Conservation (phyloP, 1,140 invertebrate species). For the Caenorhabditis remanei region DNA sequence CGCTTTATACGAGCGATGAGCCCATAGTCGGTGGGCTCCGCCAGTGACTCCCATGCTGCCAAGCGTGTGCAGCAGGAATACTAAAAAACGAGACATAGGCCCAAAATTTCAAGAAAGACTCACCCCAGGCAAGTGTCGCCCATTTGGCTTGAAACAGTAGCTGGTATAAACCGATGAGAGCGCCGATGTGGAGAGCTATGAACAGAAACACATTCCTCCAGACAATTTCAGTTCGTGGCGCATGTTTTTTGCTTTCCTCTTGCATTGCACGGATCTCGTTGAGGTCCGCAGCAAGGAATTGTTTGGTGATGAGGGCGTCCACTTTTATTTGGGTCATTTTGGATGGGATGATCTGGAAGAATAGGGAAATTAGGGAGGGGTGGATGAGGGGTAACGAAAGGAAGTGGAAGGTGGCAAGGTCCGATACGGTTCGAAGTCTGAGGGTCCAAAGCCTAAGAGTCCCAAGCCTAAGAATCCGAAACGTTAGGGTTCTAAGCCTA, state of each 20-base stretch:
- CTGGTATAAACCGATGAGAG: slow-evolving; percentile 88
- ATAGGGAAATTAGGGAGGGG: too few relatives aligned
- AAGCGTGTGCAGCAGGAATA: slow-evolving; percentile 68
- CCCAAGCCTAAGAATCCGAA: too few relatives aligned
- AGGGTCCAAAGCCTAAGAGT: too few relatives aligned
- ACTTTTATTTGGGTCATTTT: slow-evolving; percentile 22
- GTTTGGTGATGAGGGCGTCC: slow-evolving; percentile 39
- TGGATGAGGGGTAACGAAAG: too few relatives aligned
- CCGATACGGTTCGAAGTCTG: too few relatives aligned
- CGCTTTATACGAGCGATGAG: slow-evolving; percentile 93
- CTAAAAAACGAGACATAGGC: too few relatives aligned
- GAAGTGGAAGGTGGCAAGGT: too few relatives aligned
- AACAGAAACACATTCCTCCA: slow-evolving; percentile 94
- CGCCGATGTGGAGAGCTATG: slow-evolving; percentile 86
- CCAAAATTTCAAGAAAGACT: too few relatives aligned
- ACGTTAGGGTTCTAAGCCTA: too few relatives aligned
- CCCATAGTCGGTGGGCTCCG: slow-evolving; percentile 93
- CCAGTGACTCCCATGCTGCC: slow-evolving; percentile 85
- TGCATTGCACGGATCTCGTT: slow-evolving; percentile 70
- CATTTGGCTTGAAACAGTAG: slow-evolving; percentile 86
- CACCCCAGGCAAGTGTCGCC: slow-evolving; percentile 71
- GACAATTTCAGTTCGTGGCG: slow-evolving; percentile 82
- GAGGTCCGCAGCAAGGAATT: slow-evolving; percentile 74
- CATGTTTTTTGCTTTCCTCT: slow-evolving; percentile 67
- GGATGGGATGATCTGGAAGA: too few relatives aligned